Conservation (phyloP, 2,113 vertebrate species). For the Melanostigma gelatinosum region DNA sequence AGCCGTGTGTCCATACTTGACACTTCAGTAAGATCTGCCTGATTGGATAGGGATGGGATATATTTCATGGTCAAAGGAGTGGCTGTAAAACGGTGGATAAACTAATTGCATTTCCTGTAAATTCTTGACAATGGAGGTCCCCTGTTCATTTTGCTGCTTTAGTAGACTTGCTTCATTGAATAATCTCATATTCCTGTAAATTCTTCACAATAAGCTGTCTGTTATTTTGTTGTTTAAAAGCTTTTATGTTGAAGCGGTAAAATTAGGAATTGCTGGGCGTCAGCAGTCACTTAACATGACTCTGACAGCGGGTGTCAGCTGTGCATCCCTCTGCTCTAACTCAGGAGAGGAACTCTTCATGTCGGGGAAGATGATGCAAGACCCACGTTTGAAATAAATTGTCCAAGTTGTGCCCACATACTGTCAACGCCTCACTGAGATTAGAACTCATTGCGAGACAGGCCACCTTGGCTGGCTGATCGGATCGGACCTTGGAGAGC, state of each 20-base stretch:
- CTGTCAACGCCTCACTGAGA: background rate
- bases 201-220: background rate
- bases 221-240: background rate
- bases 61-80: background rate
- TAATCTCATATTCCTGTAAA: background rate
- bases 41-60: background rate
- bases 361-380: background rate
- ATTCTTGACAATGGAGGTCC: background rate
- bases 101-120: background rate
- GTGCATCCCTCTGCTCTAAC: too few relatives aligned
- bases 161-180: background rate
- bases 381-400: background rate
- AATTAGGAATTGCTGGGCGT: background rate
- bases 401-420: background rate
- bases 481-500: too few relatives aligned
- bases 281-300: background rate
- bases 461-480: background rate
- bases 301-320: background rate
- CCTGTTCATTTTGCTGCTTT: background rate
- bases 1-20: background rate
- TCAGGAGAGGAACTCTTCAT: background rate
- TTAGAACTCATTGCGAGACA: background rate
- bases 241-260: background rate
- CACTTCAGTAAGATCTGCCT: background rate
- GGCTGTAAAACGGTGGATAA: background rate